A percentile compares a stretch with the other conserved stretches of the same genome.
Evolutionary conservation across 2,888 invertebrate species (phyloP).

Genomic region (Chalcosyrphus nemorum): DNA sequence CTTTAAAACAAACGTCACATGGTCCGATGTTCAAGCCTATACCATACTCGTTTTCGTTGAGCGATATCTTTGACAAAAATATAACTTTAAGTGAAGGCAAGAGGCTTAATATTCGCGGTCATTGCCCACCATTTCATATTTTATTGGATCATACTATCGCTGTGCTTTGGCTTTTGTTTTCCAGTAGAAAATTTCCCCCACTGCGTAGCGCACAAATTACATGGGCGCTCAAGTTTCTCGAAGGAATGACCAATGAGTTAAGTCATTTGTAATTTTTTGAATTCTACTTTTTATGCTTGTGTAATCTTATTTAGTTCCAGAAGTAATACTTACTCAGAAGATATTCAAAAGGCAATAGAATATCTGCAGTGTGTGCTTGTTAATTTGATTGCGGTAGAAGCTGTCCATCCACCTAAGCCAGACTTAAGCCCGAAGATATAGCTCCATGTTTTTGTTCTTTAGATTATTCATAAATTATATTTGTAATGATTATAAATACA

Average conservation of each 20-base stretch:
- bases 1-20: no score
- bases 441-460: no score
- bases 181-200: constrained; percentile 6
- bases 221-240: constrained; percentile 74
- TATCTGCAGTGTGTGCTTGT: constrained; percentile 30
- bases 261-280: neutral
- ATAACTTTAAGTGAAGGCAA: constrained; percentile 25
- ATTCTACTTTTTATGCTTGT: neutral
- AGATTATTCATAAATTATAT: no score
- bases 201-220: constrained; percentile 67
- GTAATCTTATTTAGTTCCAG: constrained; percentile 21
- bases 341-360: constrained; percentile 28
- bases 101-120: constrained; percentile 16
- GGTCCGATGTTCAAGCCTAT: constrained; percentile 51
- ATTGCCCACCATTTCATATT: constrained; percentile 72
- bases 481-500: no score
- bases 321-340: neutral
- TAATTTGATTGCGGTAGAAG: constrained; percentile 11
- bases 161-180: constrained; percentile 73
- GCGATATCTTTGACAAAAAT: constrained; percentile 51
- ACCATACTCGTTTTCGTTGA: constrained; percentile 70
- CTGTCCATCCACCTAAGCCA: no score
- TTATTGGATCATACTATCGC: constrained; percentile 74
- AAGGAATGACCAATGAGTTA: constrained; percentile 67
- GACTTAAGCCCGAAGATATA: no score